Conservation (phyloP, 2,797 vertebrate genomes). For the Clarias fuscus region DNA sequence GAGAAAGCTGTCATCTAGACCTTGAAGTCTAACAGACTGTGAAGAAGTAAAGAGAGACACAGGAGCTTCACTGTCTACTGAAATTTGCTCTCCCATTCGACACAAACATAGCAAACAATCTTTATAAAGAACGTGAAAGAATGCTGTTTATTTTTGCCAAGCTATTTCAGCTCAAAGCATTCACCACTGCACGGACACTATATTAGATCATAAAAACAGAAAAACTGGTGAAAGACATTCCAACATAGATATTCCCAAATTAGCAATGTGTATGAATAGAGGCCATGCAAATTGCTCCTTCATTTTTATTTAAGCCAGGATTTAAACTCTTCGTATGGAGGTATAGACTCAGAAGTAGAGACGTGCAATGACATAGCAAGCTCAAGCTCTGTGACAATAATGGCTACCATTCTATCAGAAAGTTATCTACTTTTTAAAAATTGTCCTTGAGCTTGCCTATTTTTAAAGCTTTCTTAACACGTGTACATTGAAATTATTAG, state of each 20-base stretch:
- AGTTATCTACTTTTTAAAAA: background rate
- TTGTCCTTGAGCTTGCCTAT: background rate
- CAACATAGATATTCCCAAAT: background rate
- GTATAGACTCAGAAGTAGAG: background rate
- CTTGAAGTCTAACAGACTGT: background rate
- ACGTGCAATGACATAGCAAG: background rate
- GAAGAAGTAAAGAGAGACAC: background rate
- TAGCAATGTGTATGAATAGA: background rate
- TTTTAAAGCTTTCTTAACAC: background rate
- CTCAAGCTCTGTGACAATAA: too few relatives aligned
- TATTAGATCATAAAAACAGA: background rate
- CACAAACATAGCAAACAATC: background rate
- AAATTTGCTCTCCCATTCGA: background rate
- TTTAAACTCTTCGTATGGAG: background rate
- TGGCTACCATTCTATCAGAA: background rate
- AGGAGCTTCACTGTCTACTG: background rate
- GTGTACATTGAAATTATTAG: background rate
- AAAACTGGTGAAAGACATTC: background rate
- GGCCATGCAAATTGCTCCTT: too few relatives aligned
- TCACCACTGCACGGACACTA: too few relatives aligned
- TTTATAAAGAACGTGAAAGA: background rate
- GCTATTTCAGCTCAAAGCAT: too few relatives aligned
- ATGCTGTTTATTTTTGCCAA: too few relatives aligned
- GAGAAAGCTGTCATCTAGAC: conserved; percentile 1
- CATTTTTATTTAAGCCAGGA: background rate